Evolutionary conservation across 2,888 invertebrate genomes (phyloP).

Genomic region (Cataglyphis rosenhaueri): DNA sequence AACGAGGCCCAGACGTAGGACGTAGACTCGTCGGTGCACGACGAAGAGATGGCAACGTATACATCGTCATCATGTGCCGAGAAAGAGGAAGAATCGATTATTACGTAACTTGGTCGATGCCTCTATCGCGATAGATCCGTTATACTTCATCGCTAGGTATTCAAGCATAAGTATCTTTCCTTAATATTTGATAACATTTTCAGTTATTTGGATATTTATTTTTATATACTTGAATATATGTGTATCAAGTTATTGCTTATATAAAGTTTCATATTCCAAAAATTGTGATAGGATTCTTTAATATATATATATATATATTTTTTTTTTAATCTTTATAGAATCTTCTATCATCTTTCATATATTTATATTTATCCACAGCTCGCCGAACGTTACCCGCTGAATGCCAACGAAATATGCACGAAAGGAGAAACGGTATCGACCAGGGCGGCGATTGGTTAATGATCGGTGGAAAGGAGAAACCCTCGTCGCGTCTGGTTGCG

Average conservation of each 20-base stretch:
- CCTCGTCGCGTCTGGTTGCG: neutral
- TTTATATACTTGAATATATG: neutral
- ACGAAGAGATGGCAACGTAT: slow-evolving; percentile 50
- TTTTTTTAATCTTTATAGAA: neutral
- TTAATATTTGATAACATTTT: slow-evolving; percentile 1
- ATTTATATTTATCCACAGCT: neutral
- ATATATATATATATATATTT: neutral
- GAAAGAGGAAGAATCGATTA: slow-evolving; percentile 68
- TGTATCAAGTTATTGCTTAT: neutral
- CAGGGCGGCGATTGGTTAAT: slow-evolving; percentile 3
- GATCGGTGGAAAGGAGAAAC: slow-evolving; percentile 29
- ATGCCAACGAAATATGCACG: neutral
- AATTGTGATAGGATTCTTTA: neutral
- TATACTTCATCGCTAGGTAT: slow-evolving; percentile 52
- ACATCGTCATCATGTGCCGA: slow-evolving; percentile 57
- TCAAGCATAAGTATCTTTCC: neutral
- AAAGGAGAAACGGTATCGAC: slow-evolving; percentile 37
- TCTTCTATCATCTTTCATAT: neutral
- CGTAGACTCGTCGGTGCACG: neutral
- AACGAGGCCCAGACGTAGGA: slow-evolving; percentile 7
- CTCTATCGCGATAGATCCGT: slow-evolving; percentile 38
- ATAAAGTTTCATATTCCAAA: too few relatives aligned
- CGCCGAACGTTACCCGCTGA: neutral
- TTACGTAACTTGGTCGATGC: slow-evolving; percentile 71
- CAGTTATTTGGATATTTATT: neutral